Conservation (phyloP, 2,797 vertebrate species). For the Hippoglossus hippoglossus region DNA sequence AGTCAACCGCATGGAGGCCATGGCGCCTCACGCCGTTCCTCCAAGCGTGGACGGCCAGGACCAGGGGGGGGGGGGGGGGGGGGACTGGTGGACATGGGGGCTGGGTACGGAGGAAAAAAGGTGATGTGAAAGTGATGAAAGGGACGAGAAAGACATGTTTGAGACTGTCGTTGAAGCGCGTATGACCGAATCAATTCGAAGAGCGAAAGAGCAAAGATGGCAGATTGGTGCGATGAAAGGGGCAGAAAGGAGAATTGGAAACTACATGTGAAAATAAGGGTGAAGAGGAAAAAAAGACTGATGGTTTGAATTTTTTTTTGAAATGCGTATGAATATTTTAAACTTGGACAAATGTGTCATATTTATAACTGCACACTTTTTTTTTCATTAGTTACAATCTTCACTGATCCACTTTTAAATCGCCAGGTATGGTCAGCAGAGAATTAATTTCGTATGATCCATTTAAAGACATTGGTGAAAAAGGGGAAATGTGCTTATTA, state of each 20-base stretch:
- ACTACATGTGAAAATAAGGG: not conserved
- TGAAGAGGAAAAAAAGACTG: not conserved
- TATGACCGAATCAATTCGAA: constrained; percentile 14
- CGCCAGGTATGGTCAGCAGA: no score
- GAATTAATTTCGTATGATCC: no score
- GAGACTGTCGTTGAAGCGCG: constrained; percentile 32
- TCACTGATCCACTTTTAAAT: no score
- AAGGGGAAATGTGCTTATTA: no score
- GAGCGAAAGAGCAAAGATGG: constrained; percentile 11
- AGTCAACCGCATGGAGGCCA: constrained; percentile 92
- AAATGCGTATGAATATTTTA: not conserved
- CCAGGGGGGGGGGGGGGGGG: no score
- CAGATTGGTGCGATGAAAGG: not conserved
- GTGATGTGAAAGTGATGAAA: constrained; percentile 64
- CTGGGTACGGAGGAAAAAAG: constrained; percentile 33
- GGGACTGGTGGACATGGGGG: constrained; percentile 38
- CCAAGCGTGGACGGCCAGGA: constrained; percentile 74
- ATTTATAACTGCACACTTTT: no score
- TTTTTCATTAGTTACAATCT: no score
- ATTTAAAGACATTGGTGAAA: no score
- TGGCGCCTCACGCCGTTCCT: constrained; percentile 73
- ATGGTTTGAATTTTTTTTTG: not conserved
- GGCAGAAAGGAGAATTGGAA: not conserved
- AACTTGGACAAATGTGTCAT: not conserved
- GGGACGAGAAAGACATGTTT: constrained; percentile 37